phyloP scores from a whole-genome alignment of 64 coral and sea anemone genomes.

The Orbicella faveolata region DNA sequence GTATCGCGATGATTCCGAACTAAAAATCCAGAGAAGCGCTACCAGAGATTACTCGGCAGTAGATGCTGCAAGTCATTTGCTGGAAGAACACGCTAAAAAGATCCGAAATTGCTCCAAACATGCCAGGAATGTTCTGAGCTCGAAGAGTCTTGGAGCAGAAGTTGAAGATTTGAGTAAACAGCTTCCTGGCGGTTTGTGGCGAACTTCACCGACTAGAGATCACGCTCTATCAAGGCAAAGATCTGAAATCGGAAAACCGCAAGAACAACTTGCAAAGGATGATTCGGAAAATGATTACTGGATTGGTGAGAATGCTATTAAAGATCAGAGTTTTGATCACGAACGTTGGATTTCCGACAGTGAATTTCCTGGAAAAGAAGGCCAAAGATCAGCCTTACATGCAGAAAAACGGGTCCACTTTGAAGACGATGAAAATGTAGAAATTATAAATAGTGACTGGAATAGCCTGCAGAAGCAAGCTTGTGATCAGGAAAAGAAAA shows the following conservation, averaged over 20 bases:
- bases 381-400: neutral
- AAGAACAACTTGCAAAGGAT: neutral
- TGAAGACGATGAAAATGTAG: constrained; percentile 12
- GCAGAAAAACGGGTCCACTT: constrained; percentile 59
- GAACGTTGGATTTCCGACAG: neutral
- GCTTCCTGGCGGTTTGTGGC: constrained; percentile 82
- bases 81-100: constrained; percentile 69
- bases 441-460: constrained; percentile 4
- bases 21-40: constrained; percentile 63
- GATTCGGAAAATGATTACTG: constrained; percentile 41
- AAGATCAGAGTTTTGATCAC: constrained; percentile 17
- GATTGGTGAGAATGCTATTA: constrained; percentile 57
- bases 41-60: constrained; percentile 69
- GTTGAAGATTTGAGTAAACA: constrained; percentile 26
- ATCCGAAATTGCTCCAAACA: constrained; percentile 66
- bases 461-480: constrained; percentile 6
- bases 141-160: constrained; percentile 60
- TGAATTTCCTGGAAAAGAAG: constrained; percentile 4
- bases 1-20: constrained; percentile 71
- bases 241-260: neutral
- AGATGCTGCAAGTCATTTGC: constrained; percentile 65
- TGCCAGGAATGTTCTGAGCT: constrained; percentile 73
- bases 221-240: constrained; percentile 4
- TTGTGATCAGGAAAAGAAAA: neutral
- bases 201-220: constrained; percentile 10